A percentile compares a stretch with the other conserved stretches of the same genome.
phyloP scores from a whole-genome alignment of 2,113 vertebrate species.

The Rattus norvegicus region GRCr8 NC_086032.1:27332001-27332500 shows the following conservation, averaged over 20 bases:
- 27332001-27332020: conserved; percentile 51
- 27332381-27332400: background rate
- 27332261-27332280: no score
- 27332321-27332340: conserved; percentile 10
- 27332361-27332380: conserved; percentile 15
- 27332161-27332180: conserved; percentile 56
- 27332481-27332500: conserved; percentile 31
- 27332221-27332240: conserved; percentile 51
- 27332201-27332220: no score
- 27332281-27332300: conserved; percentile 2
- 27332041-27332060: conserved; percentile 47
- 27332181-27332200: conserved; percentile 48
- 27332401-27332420: background rate
- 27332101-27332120: conserved; percentile 60
- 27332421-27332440: background rate
- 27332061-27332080: conserved; percentile 65
- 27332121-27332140: conserved; percentile 71
- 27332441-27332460: background rate
- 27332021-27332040: conserved; percentile 69
- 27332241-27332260: conserved; percentile 10
- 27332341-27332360: conserved; percentile 31
- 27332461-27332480: background rate
- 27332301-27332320: conserved; percentile 51
- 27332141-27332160: conserved; percentile 65
- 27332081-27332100: conserved; percentile 54